Conservation (phyloP, 2,113 vertebrate species). For the Xiphophorus couchianus region DNA sequence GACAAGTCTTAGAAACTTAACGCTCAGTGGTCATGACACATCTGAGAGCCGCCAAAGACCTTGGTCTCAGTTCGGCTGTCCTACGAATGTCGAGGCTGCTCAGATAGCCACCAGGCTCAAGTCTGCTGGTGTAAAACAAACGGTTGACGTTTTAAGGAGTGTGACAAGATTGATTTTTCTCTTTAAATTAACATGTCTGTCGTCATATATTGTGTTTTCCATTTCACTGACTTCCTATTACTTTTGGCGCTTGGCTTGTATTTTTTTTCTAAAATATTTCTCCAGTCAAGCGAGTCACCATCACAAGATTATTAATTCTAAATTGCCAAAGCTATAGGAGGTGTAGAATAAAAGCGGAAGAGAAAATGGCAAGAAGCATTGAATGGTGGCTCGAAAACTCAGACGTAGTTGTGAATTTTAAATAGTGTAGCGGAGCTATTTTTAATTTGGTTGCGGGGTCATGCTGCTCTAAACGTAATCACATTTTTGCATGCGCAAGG, state of each 20-base stretch:
- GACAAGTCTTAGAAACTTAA: neutral
- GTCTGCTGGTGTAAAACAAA: conserved; percentile 17
- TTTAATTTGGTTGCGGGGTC: conserved; percentile 62
- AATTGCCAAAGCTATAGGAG: conserved; percentile 56
- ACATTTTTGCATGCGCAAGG: conserved; percentile 50
- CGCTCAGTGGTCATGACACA: neutral
- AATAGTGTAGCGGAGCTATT: conserved; percentile 50
- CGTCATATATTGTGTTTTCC: neutral
- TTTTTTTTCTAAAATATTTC: conserved; percentile 55
- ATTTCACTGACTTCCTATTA: conserved; percentile 58
- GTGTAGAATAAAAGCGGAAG: conserved; percentile 32
- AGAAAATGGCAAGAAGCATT: conserved; percentile 44
- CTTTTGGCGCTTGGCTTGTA: conserved; percentile 44
- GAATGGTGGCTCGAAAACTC: conserved; percentile 58
- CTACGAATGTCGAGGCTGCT: neutral
- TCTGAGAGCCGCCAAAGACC: neutral
- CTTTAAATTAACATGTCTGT: conserved; percentile 24
- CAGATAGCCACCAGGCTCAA: conserved; percentile 32
- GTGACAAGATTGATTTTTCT: conserved; percentile 43
- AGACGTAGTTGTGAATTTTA: conserved; percentile 52
- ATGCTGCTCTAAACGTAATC: conserved; percentile 56
- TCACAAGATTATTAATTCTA: conserved; percentile 57
- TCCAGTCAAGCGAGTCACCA: conserved; percentile 57
- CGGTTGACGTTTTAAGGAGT: conserved; percentile 41
- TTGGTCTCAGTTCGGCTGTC: neutral